A percentile compares a stretch with the other conserved stretches of the same genome.
phyloP scores from a whole-genome alignment of 1,140 invertebrate genomes.

The Brachionus manjavacas region DNA sequence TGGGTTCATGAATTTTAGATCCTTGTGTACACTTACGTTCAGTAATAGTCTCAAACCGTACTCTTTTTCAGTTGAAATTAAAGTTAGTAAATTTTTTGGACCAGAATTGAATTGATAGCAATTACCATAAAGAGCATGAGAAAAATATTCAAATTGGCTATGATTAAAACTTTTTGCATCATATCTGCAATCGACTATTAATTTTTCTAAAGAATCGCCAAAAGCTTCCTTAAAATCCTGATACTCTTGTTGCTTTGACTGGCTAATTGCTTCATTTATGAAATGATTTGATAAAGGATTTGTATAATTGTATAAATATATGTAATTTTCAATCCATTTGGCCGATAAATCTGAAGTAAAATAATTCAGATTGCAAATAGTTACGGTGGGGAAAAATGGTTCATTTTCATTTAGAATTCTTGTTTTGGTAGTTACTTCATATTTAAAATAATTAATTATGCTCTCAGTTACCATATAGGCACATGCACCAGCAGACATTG shows the following conservation, averaged over 20 bases:
- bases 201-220: not conserved
- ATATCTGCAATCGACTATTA: not conserved
- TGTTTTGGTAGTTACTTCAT: not conserved
- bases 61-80: not conserved
- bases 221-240: not conserved
- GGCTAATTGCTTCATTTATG: too few relatives aligned
- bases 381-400: not conserved
- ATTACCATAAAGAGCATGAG: not conserved
- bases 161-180: not conserved
- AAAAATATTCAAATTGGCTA: not conserved
- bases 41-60: not conserved
- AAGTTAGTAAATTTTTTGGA: not conserved
- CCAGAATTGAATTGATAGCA: slow-evolving; percentile 3
- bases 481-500: not conserved
- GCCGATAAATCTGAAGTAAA: not conserved
- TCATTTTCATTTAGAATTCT: not conserved
- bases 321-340: not conserved
- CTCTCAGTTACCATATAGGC: not conserved
- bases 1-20: not conserved
- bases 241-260: not conserved
- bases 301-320: too few relatives aligned
- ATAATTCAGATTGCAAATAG: not conserved
- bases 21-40: not conserved
- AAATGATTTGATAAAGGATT: not conserved
- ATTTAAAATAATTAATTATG: not conserved